A percentile compares a stretch with the other conserved stretches of the same genome.
Conservation (phyloP, 2,113 vertebrate genomes). For the Sardina pilchardus region DNA sequence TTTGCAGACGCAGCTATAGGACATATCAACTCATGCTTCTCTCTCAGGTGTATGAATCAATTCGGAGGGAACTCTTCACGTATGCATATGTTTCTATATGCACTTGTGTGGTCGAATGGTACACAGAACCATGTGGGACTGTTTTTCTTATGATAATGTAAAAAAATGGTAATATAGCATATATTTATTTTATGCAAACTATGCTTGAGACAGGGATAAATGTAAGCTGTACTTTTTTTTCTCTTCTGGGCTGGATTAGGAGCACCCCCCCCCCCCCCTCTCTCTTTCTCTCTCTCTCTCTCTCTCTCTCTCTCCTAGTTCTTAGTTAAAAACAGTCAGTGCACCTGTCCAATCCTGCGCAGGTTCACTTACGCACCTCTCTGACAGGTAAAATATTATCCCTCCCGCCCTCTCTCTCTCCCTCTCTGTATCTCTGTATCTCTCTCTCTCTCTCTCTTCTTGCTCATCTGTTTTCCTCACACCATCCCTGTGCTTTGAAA, state of each 20-base stretch:
- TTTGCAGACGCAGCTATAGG: background rate
- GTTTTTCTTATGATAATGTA: constrained; percentile 50
- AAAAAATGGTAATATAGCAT: constrained; percentile 31
- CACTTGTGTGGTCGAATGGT: constrained; percentile 44
- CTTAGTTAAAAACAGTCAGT: no score
- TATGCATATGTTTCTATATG: constrained; percentile 57
- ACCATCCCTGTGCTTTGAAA: background rate
- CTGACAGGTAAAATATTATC: background rate
- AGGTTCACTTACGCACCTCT: no score
- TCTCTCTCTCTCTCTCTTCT: background rate
- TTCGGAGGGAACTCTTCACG: constrained; percentile 14
- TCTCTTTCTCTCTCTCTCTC: background rate
- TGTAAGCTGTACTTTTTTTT: constrained; percentile 39
- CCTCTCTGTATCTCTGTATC: background rate
- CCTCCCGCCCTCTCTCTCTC: background rate
- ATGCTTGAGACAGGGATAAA: constrained; percentile 55
- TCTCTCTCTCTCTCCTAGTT: background rate
- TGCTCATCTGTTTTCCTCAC: background rate
- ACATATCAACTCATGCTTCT: background rate
- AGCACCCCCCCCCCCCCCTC: background rate
- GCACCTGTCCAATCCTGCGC: no score
- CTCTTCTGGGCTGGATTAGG: constrained; percentile 53
- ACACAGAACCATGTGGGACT: constrained; percentile 39
- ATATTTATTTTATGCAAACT: constrained; percentile 41
- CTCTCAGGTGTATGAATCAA: constrained; percentile 24